Conservation (phyloP, 2,797 vertebrate genomes). For the Vultur gryphus region DNA sequence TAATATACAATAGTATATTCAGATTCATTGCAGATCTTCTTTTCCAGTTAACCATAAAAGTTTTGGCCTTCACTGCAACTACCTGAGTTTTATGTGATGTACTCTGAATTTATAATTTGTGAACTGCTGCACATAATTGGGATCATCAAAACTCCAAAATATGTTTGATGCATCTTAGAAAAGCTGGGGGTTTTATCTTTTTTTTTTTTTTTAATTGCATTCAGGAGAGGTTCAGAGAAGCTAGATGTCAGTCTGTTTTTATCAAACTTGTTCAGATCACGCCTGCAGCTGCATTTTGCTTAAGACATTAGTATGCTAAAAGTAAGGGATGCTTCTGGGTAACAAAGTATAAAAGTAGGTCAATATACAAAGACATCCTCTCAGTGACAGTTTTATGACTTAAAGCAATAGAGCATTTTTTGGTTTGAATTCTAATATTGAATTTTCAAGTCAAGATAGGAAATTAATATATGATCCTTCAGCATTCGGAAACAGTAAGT, state of each 20-base stretch:
- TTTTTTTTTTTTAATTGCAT: background rate
- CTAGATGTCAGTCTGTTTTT: background rate
- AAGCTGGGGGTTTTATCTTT: background rate
- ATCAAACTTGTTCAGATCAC: slow-evolving; percentile 15
- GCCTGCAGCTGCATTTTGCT: slow-evolving; percentile 9
- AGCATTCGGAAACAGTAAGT: background rate
- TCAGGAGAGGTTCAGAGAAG: background rate
- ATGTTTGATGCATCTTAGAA: background rate
- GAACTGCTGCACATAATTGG: background rate
- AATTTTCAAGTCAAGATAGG: background rate
- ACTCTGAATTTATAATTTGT: background rate
- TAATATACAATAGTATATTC: background rate
- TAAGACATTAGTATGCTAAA: slow-evolving; percentile 37
- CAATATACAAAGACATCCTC: slow-evolving; percentile 33
- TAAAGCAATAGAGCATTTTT: slow-evolving; percentile 34
- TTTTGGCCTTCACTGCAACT: background rate
- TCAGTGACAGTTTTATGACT: slow-evolving; percentile 44
- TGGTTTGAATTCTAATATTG: slow-evolving; percentile 23
- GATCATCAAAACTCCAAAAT: background rate
- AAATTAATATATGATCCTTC: background rate
- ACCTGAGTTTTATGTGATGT: background rate
- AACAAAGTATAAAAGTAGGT: slow-evolving; percentile 39
- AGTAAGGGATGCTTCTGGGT: slow-evolving; percentile 46
- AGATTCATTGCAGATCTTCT: background rate
- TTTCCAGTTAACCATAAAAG: background rate